Conservation (phyloP, 2,888 invertebrate species). For the Hipparchia sbordonii region DNA sequence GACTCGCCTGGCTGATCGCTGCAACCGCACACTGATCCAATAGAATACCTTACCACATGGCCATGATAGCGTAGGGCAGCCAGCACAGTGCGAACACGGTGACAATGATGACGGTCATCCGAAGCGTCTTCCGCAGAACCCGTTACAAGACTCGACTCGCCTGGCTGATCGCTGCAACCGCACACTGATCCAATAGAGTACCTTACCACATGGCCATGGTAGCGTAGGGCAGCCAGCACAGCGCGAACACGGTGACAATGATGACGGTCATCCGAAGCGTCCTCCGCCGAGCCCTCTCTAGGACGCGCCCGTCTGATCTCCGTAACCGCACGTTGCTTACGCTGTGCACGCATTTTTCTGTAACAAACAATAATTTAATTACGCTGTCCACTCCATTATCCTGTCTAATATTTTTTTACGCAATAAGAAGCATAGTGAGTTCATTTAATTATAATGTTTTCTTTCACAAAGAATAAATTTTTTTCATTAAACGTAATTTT, state of each 20-base stretch:
- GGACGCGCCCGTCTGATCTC: slow-evolving; percentile 84
- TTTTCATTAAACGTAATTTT: no score
- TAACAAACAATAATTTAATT: slow-evolving; percentile 15
- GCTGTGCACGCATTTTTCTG: slow-evolving; percentile 56
- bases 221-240: slow-evolving; percentile 91
- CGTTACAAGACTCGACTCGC: no score
- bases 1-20: slow-evolving; percentile 85
- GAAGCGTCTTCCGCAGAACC: slow-evolving; percentile 87
- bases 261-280: slow-evolving; percentile 90
- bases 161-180: slow-evolving; percentile 85
- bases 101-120: slow-evolving; percentile 91
- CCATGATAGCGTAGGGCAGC: slow-evolving; percentile 90
- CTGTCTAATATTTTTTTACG: no score
- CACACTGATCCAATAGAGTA: slow-evolving; percentile 53
- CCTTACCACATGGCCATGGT: slow-evolving; percentile 88
- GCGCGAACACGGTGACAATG: slow-evolving; percentile 88
- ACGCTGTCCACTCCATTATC: no score
- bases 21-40: slow-evolving; percentile 73
- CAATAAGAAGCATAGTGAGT: no score
- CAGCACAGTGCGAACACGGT: slow-evolving; percentile 89
- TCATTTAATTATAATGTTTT: no score
- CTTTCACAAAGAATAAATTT: no score
- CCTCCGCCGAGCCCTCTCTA: slow-evolving; percentile 87
- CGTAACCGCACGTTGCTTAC: slow-evolving; percentile 79
- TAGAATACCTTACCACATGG: slow-evolving; percentile 83